A percentile compares a stretch with the other conserved stretches of the same genome.
These are phyloP conservation scores for Crotophaga sulcirostris DNA, from an alignment of 2,113 vertebrate genomes.

Conservation along the genomic window DNA sequence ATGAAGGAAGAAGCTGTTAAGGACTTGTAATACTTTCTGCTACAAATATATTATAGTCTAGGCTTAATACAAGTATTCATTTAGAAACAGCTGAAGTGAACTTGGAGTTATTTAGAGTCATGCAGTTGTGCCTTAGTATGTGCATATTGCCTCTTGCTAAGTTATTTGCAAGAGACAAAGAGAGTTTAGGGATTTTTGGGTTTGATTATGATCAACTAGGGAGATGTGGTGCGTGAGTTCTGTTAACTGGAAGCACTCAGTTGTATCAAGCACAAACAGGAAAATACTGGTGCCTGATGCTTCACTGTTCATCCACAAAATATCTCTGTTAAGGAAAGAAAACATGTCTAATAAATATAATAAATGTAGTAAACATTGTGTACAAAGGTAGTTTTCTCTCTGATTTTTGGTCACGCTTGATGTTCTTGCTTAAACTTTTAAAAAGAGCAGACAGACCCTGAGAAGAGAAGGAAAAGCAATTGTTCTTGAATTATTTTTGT, in stretches of 20 bases:
- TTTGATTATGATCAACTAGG: neutral
- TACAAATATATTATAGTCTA: neutral
- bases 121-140: neutral
- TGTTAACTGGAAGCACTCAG: neutral
- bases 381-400: neutral
- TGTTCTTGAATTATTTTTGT: neutral
- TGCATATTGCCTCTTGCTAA: neutral
- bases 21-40: neutral
- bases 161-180: neutral
- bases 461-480: neutral
- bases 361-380: neutral
- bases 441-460: neutral
- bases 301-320: neutral
- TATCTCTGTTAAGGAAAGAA: neutral
- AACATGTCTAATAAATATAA: neutral
- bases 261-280: neutral
- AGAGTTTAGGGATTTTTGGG: neutral
- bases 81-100: neutral
- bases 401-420: neutral
- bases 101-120: neutral
- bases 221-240: neutral
- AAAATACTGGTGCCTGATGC: neutral
- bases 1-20: neutral
- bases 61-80: neutral
- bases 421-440: neutral